phyloP scores from a whole-genome alignment of 2,797 vertebrate species.

The Cossypha caffra region DNA sequence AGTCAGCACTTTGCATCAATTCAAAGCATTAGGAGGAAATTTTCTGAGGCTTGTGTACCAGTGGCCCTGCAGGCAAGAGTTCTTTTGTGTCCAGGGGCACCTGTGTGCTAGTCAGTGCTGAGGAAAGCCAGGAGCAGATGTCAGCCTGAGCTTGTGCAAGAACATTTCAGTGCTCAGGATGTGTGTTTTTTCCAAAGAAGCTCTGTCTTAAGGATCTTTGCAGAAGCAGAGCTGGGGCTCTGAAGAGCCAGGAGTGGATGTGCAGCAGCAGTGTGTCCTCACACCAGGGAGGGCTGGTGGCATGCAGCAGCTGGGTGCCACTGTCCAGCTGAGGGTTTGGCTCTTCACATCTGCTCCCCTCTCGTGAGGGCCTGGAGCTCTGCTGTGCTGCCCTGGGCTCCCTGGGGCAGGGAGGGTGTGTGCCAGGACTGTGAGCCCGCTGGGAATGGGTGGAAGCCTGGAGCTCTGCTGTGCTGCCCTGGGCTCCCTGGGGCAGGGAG shows the following conservation, averaged over 20 bases:
- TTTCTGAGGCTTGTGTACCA: background rate
- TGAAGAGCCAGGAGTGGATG: fast-evolving
- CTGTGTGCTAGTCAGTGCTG: background rate
- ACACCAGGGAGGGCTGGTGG: fast-evolving
- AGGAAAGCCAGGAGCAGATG: background rate
- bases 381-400: background rate
- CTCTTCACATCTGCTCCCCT: background rate
- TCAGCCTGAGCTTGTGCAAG: background rate
- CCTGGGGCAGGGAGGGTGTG: fast-evolving
- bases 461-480: background rate
- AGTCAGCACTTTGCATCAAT: background rate
- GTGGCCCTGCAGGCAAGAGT: background rate
- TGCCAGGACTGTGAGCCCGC: background rate
- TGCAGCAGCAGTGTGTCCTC: background rate
- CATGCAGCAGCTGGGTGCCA: background rate
- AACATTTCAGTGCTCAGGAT: background rate
- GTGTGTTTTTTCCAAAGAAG: background rate
- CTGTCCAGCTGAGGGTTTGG: background rate
- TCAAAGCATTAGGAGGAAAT: background rate
- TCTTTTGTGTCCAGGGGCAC: background rate
- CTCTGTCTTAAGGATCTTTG: background rate
- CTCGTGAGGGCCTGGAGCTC: background rate
- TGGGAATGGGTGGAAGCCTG: background rate
- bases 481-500: background rate
- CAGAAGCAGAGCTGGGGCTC: background rate